These are phyloP conservation scores for Parthenolecanium corni DNA, from an alignment of 2,888 invertebrate species.

Conservation along the genomic window DNA sequence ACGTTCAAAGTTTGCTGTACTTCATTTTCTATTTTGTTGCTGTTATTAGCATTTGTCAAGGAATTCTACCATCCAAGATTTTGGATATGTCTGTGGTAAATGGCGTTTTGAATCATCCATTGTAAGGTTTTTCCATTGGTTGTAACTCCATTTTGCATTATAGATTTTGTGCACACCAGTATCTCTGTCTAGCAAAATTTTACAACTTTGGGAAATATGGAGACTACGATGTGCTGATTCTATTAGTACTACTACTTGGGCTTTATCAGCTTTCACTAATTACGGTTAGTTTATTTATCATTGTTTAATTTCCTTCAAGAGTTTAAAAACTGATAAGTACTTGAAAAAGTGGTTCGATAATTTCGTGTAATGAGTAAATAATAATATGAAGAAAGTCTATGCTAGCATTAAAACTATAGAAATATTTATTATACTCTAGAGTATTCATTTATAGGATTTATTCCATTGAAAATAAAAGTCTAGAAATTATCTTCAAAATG, in stretches of 20 bases:
- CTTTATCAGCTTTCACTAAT: conserved; percentile 68
- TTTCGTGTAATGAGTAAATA: too few relatives aligned
- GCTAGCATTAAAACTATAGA: too few relatives aligned
- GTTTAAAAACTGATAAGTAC: too few relatives aligned
- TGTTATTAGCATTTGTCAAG: conserved; percentile 40
- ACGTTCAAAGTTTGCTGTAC: conserved; percentile 38
- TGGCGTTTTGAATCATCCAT: conserved; percentile 33
- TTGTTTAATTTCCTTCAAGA: neutral
- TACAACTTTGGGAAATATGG: conserved; percentile 63
- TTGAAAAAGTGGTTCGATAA: too few relatives aligned
- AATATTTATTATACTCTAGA: too few relatives aligned
- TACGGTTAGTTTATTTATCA: conserved; percentile 50
- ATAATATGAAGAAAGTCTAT: too few relatives aligned
- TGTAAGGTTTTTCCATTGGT: conserved; percentile 13
- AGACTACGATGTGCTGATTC: conserved; percentile 59
- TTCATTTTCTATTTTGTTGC: conserved; percentile 39
- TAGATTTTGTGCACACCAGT: conserved; percentile 66
- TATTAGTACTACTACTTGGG: conserved; percentile 68
- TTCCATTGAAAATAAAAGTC: too few relatives aligned
- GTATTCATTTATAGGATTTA: too few relatives aligned
- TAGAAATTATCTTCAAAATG: too few relatives aligned
- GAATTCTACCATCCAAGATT: conserved; percentile 41
- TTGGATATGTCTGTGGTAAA: conserved; percentile 55
- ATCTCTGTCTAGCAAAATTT: conserved; percentile 69
- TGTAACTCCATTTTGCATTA: conserved; percentile 5